A percentile compares a stretch with the other conserved stretches of the same genome.
Evolutionary conservation across 2,113 vertebrate genomes (phyloP).

Genomic region (Pterocles burchelli): DNA sequence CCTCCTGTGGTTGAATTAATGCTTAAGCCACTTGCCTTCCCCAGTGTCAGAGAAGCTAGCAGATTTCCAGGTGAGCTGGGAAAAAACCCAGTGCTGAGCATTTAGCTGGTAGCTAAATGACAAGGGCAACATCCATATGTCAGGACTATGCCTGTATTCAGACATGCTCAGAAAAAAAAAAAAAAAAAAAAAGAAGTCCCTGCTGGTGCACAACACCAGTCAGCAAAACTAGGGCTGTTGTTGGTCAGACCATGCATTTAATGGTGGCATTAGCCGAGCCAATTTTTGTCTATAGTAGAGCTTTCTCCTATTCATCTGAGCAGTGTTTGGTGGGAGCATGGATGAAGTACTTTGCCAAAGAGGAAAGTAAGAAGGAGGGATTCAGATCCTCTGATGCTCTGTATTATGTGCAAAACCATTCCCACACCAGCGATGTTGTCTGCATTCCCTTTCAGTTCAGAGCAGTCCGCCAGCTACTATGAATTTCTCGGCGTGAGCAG

Average conservation of each 20-base stretch:
- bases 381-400: not conserved
- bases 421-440: rapidly evolving
- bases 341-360: not conserved
- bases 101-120: not conserved
- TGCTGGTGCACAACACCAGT: not conserved
- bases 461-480: conserved; percentile 80
- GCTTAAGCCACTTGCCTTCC: not conserved
- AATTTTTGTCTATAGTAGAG: not conserved
- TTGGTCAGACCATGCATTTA: not conserved
- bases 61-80: not conserved
- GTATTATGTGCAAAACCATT: not conserved
- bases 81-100: not conserved
- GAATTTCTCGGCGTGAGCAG: conserved; percentile 85
- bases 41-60: not conserved
- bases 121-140: not conserved
- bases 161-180: not conserved
- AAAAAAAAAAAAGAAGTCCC: not conserved
- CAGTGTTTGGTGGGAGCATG: not conserved
- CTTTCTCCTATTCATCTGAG: not conserved
- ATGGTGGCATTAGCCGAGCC: not conserved
- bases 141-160: not conserved
- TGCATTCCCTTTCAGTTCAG: conserved; percentile 70
- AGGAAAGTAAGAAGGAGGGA: not conserved
- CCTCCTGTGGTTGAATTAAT: not conserved
- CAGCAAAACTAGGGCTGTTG: not conserved